phyloP scores from a whole-genome alignment of 37 sponge, comb jelly and placozoan species.

The Mnemiopsis leidyi region DNA sequence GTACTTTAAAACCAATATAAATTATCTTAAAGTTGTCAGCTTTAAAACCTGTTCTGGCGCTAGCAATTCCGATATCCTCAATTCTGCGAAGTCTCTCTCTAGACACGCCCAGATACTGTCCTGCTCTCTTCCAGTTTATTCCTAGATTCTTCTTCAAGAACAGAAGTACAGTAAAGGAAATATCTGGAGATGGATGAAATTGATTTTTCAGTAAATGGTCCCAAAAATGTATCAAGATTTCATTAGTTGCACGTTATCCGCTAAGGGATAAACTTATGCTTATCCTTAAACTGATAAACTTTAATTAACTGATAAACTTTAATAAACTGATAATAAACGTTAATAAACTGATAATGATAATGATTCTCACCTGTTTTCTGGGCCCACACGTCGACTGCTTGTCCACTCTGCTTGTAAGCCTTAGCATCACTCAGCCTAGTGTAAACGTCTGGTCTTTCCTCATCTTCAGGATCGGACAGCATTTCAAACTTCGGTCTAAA shows the following conservation, averaged over 20 bases:
- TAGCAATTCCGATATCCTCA: conserved; percentile 51
- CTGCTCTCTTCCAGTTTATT: conserved; percentile 65
- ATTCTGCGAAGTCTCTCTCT: conserved; percentile 50
- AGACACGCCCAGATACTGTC: conserved; percentile 56
- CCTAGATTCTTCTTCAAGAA: conserved; percentile 63
- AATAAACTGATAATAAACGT: no score
- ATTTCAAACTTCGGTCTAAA: conserved; percentile 44
- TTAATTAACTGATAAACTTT: no score
- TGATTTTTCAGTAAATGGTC: no score
- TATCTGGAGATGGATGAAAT: no score
- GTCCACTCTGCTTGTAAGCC: conserved; percentile 57
- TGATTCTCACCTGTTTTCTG: conserved; percentile 29
- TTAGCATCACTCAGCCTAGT: conserved; percentile 32
- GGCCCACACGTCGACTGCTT: conserved; percentile 61
- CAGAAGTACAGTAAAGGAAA: conserved; percentile 54
- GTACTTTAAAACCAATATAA: neutral
- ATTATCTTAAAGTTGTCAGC: neutral
- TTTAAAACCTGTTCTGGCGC: conserved; percentile 14
- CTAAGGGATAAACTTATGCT: no score
- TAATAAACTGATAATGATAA: no score
- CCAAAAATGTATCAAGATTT: no score
- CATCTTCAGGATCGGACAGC: conserved; percentile 35
- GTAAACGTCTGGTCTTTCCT: conserved; percentile 36
- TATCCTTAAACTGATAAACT: no score
- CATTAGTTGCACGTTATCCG: no score